Base-by-base conservation (phyloP, 1,140 invertebrate species). In the Pseudomyrmex sp. region DNA sequence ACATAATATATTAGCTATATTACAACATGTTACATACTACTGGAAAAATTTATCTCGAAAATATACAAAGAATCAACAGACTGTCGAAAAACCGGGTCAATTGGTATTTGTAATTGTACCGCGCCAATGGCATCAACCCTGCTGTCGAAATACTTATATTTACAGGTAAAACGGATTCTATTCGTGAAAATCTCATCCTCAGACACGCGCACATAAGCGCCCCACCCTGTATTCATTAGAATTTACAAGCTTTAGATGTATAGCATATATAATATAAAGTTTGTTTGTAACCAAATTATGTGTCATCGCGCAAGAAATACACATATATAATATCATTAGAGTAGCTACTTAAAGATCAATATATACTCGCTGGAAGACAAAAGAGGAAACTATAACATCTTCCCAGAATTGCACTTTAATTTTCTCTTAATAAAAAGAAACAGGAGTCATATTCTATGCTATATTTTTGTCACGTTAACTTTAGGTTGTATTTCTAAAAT, bases 1-100 rank as follows among this genome's bases (percentile, higher is more conserved):
- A 74, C 63, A 66, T 86, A 65, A 68, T 68, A 35, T 85, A 75
- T 75, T 75, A 61, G 44, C 52, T 70, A 72, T 61, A 79, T 85
- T 69, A 83, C 62, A 77, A 76, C 44, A 58, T 62, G 50, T 83
- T 66, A 73, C 35, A 79, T 52, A 13, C 50, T 77, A 62, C 73
- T 68, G 44, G 35, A 82, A 82, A 86, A 86, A 63, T 87, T 62
- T 26, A 66, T 87, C 85, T 75, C 65, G 77, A 89, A 86, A 87
- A 89, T 89, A 89, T 80, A 75, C 58, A 79, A 56, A 82, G 59
- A 62, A 79, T 87, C n/a, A 68, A 82, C 62, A 52, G 63, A 76
- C 50, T 63, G 68, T 87, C 46, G 13, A 15, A 46, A 52, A 65
- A 82, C 86, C 50, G 76, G 54, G 61, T 18, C 66, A 79, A 1